A percentile compares a stretch with the other conserved stretches of the same genome.
Evolutionary conservation across 2,888 invertebrate genomes (phyloP).

Genomic region (Thereva nobilitata): DNA sequence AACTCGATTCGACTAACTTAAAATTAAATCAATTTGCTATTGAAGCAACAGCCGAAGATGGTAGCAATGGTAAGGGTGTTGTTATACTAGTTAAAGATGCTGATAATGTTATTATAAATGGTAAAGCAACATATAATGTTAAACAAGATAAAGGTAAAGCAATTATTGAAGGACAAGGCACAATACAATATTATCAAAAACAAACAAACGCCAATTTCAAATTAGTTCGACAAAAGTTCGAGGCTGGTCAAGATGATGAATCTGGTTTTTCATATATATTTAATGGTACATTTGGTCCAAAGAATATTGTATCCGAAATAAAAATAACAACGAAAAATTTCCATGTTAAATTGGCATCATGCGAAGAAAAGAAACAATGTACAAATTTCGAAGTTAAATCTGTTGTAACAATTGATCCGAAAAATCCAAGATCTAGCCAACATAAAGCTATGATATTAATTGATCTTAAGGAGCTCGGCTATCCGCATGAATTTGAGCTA

Average conservation of each 20-base stretch:
- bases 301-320: constrained; percentile 71
- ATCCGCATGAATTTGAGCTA: constrained; percentile 74
- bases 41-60: constrained; percentile 66
- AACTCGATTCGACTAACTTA: constrained; percentile 67
- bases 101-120: constrained; percentile 67
- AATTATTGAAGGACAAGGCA: constrained; percentile 76
- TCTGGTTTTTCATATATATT: constrained; percentile 68
- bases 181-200: constrained; percentile 70
- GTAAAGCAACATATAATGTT: constrained; percentile 71
- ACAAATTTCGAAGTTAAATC: constrained; percentile 67
- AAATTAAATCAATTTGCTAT: constrained; percentile 68
- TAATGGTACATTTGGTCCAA: constrained; percentile 70
- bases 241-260: constrained; percentile 65
- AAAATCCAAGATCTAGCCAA: constrained; percentile 57
- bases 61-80: constrained; percentile 65
- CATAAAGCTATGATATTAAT: constrained; percentile 69
- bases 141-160: constrained; percentile 73
- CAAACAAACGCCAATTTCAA: constrained; percentile 75
- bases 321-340: constrained; percentile 75
- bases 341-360: constrained; percentile 71
- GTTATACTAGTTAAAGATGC: constrained; percentile 67
- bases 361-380: constrained; percentile 79
- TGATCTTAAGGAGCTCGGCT: constrained; percentile 74
- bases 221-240: constrained; percentile 67
- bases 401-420: constrained; percentile 46